phyloP scores from a whole-genome alignment of 2,888 invertebrate species.

The Megamerina dolium region DNA sequence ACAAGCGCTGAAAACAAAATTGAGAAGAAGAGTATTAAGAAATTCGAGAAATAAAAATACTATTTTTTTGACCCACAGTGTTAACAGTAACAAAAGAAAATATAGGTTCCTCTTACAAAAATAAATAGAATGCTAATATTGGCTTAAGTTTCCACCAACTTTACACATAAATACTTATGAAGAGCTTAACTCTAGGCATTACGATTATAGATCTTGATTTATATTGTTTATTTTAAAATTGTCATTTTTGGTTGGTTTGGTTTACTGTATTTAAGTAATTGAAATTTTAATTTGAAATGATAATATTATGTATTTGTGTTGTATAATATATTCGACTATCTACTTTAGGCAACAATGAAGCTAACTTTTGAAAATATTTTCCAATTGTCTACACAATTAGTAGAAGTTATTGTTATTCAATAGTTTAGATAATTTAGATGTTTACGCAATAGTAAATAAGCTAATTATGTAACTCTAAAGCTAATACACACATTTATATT shows the following conservation, averaged over 20 bases:
- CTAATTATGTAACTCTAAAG: constrained; percentile 26
- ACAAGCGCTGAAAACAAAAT: too few species aligned
- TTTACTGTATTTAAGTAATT: not conserved
- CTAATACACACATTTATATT: constrained; percentile 37
- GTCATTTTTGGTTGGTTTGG: constrained; percentile 1
- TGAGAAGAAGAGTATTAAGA: not conserved
- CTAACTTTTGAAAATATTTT: constrained; percentile 13
- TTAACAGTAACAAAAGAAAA: too few species aligned
- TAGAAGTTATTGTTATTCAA: constrained; percentile 2
- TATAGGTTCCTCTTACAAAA: too few species aligned
- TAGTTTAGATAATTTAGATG: not conserved
- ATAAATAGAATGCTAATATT: too few species aligned
- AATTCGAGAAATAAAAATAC: too few species aligned
- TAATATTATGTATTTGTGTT: not conserved
- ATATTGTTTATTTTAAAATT: constrained; percentile 1
- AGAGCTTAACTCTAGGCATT: constrained; percentile 14
- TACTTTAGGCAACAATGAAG: constrained; percentile 21
- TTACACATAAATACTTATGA: constrained; percentile 5
- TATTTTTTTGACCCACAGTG: too few species aligned
- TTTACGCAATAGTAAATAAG: constrained; percentile 4
- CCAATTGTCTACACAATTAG: constrained; percentile 19
- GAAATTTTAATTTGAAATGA: not conserved
- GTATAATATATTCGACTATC: constrained; percentile 10
- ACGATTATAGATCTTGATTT: too few species aligned
- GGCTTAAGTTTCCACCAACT: too few species aligned